These are phyloP conservation scores for Mesorhabditis spiculigera DNA, from an alignment of 2,888 invertebrate genomes.

Conservation along the genomic window DNA sequence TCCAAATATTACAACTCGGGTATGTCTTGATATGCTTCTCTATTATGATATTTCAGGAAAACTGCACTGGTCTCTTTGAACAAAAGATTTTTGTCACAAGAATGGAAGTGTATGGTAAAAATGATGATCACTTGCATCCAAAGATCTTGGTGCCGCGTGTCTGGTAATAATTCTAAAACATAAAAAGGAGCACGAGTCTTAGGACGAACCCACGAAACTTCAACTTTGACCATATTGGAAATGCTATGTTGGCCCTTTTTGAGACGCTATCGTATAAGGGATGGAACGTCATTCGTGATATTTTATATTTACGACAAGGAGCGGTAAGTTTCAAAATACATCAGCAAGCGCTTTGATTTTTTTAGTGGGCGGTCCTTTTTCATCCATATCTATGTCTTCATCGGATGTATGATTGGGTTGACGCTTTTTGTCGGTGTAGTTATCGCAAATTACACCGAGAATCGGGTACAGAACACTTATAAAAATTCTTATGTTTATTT, in stretches of 20 bases:
- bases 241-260: conserved; percentile 94
- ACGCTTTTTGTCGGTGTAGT: conserved; percentile 99
- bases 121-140: conserved; percentile 76
- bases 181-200: background rate
- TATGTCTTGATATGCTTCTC: conserved; percentile 9
- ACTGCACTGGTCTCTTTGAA: conserved; percentile 92
- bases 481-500: conserved; percentile 7
- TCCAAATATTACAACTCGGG: conserved; percentile 70
- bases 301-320: conserved; percentile 88
- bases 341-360: conserved; percentile 7
- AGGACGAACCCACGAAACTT: conserved; percentile 98
- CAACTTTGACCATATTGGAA: conserved; percentile 98
- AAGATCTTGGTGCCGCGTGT: conserved; percentile 63
- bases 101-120: conserved; percentile 85
- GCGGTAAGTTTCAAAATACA: conserved; percentile 70
- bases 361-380: conserved; percentile 74
- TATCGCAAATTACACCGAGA: conserved; percentile 99
- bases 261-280: conserved; percentile 98
- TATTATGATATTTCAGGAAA: conserved; percentile 67
- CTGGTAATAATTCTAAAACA: conserved; percentile 27
- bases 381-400: conserved; percentile 97
- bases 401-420: conserved; percentile 98
- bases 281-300: conserved; percentile 97
- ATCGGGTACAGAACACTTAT: conserved; percentile 68
- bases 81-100: conserved; percentile 92